Conservation (phyloP, 2,113 vertebrate genomes). For the Danio rerio region DNA sequence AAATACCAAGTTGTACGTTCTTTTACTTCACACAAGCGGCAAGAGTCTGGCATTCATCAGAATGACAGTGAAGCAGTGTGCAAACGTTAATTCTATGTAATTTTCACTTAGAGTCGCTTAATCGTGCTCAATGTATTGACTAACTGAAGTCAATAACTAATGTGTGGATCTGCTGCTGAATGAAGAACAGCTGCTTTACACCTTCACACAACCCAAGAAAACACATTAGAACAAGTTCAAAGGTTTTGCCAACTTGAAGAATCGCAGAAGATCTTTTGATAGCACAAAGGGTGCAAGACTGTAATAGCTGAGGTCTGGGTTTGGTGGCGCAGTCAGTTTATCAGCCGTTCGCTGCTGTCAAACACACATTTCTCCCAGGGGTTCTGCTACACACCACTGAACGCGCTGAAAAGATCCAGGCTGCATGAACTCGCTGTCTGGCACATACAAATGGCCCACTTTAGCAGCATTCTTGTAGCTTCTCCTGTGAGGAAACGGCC, state of each 20-base stretch:
- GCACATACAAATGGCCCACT: conserved; percentile 63
- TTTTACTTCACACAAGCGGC: too few relatives aligned
- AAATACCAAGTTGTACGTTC: too few relatives aligned
- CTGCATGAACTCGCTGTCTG: conserved; percentile 54
- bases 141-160: not conserved
- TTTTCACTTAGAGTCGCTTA: not conserved
- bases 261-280: conserved; percentile 21
- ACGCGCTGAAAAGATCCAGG: conserved; percentile 55
- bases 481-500: conserved; percentile 31
- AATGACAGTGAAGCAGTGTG: not conserved
- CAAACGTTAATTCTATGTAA: not conserved
- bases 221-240: conserved; percentile 13
- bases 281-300: conserved; percentile 56
- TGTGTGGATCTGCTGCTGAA: not conserved
- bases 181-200: not conserved
- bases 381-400: conserved; percentile 61
- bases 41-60: too few relatives aligned
- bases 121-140: not conserved
- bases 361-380: conserved; percentile 33
- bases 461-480: conserved; percentile 37
- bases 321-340: conserved; percentile 60
- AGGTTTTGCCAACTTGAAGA: conserved; percentile 23
- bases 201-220: not conserved
- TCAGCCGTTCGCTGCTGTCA: conserved; percentile 65
- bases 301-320: conserved; percentile 60